Evolutionary conservation across 2,888 invertebrate genomes (phyloP).

Genomic region (Diaphora mendica): DNA sequence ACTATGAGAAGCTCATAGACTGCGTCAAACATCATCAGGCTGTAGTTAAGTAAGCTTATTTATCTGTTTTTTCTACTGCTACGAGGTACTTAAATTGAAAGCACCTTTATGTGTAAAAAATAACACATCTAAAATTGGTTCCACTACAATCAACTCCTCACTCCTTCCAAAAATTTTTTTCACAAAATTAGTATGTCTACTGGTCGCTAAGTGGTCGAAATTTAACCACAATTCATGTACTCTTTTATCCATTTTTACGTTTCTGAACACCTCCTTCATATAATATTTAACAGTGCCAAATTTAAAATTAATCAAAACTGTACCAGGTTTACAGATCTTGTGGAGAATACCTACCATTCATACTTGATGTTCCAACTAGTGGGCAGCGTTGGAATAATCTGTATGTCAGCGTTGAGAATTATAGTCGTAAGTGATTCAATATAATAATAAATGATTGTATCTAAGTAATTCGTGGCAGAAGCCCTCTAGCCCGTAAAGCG

Average conservation of each 20-base stretch:
- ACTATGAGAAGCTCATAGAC: constrained; percentile 65
- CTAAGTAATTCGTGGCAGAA: not conserved
- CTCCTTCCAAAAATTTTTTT: too few species aligned
- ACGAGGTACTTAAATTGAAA: not conserved
- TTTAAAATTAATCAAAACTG: not conserved
- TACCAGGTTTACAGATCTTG: constrained; percentile 75
- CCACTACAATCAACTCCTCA: not conserved
- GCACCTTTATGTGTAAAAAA: not conserved
- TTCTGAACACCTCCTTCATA: too few species aligned
- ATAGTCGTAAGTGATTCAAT: constrained; percentile 64
- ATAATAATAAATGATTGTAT: not conserved
- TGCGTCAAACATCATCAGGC: constrained; percentile 76
- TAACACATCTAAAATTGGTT: not conserved
- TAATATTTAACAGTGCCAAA: too few species aligned
- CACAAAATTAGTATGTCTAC: too few species aligned
- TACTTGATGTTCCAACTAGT: constrained; percentile 84
- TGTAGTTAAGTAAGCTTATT: constrained; percentile 66
- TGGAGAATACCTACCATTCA: constrained; percentile 81
- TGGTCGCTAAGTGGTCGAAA: too few species aligned
- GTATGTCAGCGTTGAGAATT: constrained; percentile 78
- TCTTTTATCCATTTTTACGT: too few species aligned
- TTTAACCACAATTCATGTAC: too few species aligned
- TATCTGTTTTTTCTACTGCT: not conserved
- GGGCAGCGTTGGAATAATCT: constrained; percentile 81
- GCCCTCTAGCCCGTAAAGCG: too few species aligned